Evolutionary conservation across 2,113 vertebrate species (phyloP).

Genomic region (Takifugu bimaculatus): DNA sequence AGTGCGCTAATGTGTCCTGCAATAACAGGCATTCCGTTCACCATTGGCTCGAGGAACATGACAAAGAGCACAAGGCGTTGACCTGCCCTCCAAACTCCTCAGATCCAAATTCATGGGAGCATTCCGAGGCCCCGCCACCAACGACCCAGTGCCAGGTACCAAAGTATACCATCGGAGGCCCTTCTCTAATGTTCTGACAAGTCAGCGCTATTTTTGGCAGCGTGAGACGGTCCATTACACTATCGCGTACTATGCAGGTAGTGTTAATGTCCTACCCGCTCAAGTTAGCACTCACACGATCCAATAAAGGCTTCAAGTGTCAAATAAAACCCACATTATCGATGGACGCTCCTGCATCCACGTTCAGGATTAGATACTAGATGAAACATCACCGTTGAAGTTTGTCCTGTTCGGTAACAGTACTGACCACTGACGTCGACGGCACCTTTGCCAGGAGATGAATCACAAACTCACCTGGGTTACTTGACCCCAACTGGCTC

Average conservation of each 20-base stretch:
- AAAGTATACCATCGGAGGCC: not conserved
- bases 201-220: not conserved
- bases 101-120: not conserved
- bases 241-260: not conserved
- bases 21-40: not conserved
- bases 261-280: not conserved
- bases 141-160: not conserved
- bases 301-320: not conserved
- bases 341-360: too few relatives aligned
- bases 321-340: not conserved
- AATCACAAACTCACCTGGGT: too few relatives aligned
- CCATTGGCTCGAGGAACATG: not conserved
- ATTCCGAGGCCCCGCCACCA: not conserved
- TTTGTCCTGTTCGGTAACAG: too few relatives aligned
- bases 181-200: not conserved
- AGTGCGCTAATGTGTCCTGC: not conserved
- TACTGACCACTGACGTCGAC: too few relatives aligned
- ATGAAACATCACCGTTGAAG: too few relatives aligned
- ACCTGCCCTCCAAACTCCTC: not conserved
- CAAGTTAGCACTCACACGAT: not conserved
- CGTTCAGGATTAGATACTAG: too few relatives aligned
- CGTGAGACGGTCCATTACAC: not conserved
- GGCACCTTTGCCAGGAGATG: too few relatives aligned
- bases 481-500: too few relatives aligned
- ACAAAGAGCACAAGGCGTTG: not conserved